Percentiles rank a stretch among this genome's conserved stretches.
These are phyloP conservation scores for Griposia aprilina DNA, from an alignment of 2,888 invertebrate species.

Conservation along the genomic window DNA sequence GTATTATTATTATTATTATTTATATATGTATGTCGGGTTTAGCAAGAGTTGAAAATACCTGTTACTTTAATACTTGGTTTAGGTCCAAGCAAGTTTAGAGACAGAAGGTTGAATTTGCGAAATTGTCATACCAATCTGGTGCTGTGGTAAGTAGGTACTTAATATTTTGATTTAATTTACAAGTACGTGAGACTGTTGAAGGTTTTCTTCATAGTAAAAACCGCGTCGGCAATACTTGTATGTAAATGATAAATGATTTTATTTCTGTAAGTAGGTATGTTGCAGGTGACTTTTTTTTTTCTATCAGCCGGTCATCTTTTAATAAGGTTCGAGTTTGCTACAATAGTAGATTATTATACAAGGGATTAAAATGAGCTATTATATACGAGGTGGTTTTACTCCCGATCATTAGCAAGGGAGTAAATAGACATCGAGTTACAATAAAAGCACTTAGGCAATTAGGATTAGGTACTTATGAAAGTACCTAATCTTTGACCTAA, in stretches of 20 bases:
- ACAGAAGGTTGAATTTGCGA: constrained; percentile 16
- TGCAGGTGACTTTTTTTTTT: background rate
- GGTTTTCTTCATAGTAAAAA: background rate
- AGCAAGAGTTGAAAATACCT: constrained; percentile 21
- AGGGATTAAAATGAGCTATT: too few species aligned
- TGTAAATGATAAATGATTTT: too few species aligned
- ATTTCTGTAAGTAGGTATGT: too few species aligned
- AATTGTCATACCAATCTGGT: constrained; percentile 9
- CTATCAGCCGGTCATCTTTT: background rate
- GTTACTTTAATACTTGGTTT: constrained; percentile 14
- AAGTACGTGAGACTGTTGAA: background rate
- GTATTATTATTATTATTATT: background rate
- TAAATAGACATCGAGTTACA: too few species aligned
- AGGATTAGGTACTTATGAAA: too few species aligned
- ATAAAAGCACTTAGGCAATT: too few species aligned
- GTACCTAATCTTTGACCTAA: too few species aligned
- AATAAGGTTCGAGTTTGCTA: too few species aligned
- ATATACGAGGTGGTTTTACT: too few species aligned
- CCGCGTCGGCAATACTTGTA: background rate
- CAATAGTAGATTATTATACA: too few species aligned
- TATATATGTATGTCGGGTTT: constrained; percentile 14
- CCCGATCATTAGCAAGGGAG: too few species aligned
- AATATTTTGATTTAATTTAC: constrained; percentile 3
- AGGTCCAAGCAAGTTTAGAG: constrained; percentile 4
- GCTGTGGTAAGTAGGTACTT: background rate